These are phyloP conservation scores for Lymantria monacha DNA, from an alignment of 2,888 invertebrate species.

Conservation along the genomic window DNA sequence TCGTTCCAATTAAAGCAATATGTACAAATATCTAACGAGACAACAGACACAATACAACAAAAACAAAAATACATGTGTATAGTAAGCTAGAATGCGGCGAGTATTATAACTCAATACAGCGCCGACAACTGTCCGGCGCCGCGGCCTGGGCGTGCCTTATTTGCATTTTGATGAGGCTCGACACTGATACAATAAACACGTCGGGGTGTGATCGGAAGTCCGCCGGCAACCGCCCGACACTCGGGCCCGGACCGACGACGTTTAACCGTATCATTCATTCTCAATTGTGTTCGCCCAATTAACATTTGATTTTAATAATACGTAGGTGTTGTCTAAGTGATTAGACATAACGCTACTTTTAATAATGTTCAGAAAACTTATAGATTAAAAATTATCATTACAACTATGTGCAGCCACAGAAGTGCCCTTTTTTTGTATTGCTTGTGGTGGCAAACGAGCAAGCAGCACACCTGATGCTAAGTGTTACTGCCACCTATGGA, in stretches of 20 bases:
- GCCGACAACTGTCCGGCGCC: conserved; percentile 68
- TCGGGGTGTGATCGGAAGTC: conserved; percentile 51
- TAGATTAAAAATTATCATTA: no score
- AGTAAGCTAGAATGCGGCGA: conserved; percentile 38
- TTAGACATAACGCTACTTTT: no score
- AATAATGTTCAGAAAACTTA: no score
- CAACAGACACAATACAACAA: conserved; percentile 26
- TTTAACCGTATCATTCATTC: conserved; percentile 60
- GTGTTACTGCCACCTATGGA: no score
- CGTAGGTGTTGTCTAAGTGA: conserved; percentile 12
- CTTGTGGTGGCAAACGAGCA: no score
- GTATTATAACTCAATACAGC: conserved; percentile 74
- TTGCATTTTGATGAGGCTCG: conserved; percentile 81
- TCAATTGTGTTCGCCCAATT: conserved; percentile 61
- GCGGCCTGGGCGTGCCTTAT: conserved; percentile 59
- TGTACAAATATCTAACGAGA: conserved; percentile 4
- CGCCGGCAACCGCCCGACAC: conserved; percentile 32
- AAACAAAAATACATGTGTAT: conserved; percentile 27
- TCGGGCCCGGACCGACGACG: conserved; percentile 50
- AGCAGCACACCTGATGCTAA: no score
- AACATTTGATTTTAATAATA: conserved; percentile 56
- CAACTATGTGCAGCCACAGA: no score
- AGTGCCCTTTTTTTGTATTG: no score
- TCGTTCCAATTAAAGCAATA: no score
- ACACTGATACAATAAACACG: conserved; percentile 81